Evolutionary conservation across 1,140 invertebrate species (phyloP), one percentile per base, ranked within the genome.

Genomic region (Diabrotica undecimpunctata): DNA sequence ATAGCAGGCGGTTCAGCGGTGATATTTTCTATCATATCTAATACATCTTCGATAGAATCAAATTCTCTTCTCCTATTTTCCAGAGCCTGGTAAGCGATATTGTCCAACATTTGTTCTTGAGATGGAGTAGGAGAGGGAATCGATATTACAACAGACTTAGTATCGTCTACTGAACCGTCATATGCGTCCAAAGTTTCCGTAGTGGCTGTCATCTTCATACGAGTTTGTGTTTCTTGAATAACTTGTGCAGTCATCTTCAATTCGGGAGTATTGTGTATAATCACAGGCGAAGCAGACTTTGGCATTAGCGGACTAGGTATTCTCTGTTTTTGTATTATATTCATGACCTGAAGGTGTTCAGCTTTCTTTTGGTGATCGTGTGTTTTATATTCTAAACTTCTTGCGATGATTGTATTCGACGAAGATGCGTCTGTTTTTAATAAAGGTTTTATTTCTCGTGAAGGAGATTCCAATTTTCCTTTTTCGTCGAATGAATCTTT

Each of bases 21-120:
- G 50, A 88, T 88, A 67, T 88, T 87, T 53, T 88, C 85, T 10
- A 88, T 77, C 80, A 88, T 87, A 69, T 87, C 85, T 2, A 88
- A 74, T 75, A 88, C 86, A 70, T 88, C 86, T 70, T 89, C 87
- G 37, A 87, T 84, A 4, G 83, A 83, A 67, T 88, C 86, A 39
- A 85, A 83, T 62, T 82, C 83, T 66, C 83, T 81, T 13, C 81
- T 75, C 69, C 82, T 79, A 6, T 79, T 78, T 69, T 83, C 76
- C 52, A 79, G 79, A 53, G 83, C 83, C 71, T 84, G 81, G 76
- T 84, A 78, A 0, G 83, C 83, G 14, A 86, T 84, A 69, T 84
- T 83, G 72, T 86, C 84, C 9, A 86, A 73, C 77, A 85, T 84
- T 72, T 83, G 79, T 71, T 85, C 83, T 74, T 86, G 83, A 0